Base-by-base conservation (phyloP, 2,113 vertebrate genomes). In the Thomomys bottae region DNA sequence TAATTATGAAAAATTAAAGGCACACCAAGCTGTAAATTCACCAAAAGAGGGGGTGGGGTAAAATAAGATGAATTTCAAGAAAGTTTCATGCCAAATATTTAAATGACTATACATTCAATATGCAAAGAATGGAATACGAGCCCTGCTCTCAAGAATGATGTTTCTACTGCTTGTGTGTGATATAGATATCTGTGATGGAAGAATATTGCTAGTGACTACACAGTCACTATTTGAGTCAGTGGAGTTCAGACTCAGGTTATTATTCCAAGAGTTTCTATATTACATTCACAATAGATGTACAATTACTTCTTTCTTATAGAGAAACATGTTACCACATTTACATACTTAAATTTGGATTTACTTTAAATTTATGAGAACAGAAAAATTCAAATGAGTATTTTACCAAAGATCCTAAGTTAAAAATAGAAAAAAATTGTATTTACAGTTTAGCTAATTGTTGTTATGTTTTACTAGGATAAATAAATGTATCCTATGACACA, bases 341-440 rank as follows among this genome's bases (percentile, higher is more conserved):
- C 61, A 79, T 84, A 49, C 57, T 77, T 92, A 24, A 76, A 64
- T 68, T 71, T 72, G 9, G 38, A 71, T 86, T 63, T 67, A 77
- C 71, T 83, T 92, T 24, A 87, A 89, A 77, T 94, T 61, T 63
- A 61, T 87, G 30, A 88, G 64, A 88, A 89, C 7, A 34, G 5
- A 72, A 67, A 66, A 70, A 17, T 12, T 68, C 6, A 57, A 84
- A 71, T 90, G 67, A 80, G 40, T 87, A 89, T 87, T 88, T 91
- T 26, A 0, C 26, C 59, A 68, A 88, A 92, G 30, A 34, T 8
- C 10, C 54, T 79, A 34, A 57, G 64, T 54, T 54, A 17, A 17
- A 54, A 54, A 54, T 17, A 15, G 14, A 54, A 57, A 83, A 93
- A 76, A n/a, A 66, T 6, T 72, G 14, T 21, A 34, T 61, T 81